A percentile compares a stretch with the other conserved stretches of the same genome.
Evolutionary conservation across 2,113 vertebrate species (phyloP).

Genomic region (Nothobranchius furzeri): DNA sequence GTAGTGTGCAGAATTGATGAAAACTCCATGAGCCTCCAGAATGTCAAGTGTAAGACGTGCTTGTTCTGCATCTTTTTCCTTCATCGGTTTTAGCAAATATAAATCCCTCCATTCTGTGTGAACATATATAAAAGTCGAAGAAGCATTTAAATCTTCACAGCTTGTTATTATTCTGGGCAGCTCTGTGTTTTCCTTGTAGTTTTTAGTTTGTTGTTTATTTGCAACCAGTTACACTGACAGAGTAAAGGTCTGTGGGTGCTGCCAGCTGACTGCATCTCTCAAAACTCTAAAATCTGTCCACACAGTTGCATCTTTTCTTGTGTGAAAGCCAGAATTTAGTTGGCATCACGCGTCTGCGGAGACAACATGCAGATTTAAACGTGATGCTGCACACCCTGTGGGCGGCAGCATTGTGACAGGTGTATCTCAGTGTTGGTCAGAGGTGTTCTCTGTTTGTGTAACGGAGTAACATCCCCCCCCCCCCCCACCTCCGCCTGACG

Average conservation of each 20-base stretch:
- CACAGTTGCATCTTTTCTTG: neutral
- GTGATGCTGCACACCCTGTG: slow-evolving; percentile 20
- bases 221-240: neutral
- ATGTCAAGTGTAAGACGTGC: slow-evolving; percentile 3
- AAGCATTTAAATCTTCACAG: neutral
- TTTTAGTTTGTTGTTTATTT: slow-evolving; percentile 2
- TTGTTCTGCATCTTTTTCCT: neutral
- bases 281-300: neutral
- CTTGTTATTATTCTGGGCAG: neutral
- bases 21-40: neutral
- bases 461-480: slow-evolving; percentile 19
- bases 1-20: neutral
- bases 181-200: too few relatives aligned
- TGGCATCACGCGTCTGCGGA: neutral
- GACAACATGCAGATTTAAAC: slow-evolving; percentile 14
- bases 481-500: neutral
- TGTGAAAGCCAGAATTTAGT: slow-evolving; percentile 4
- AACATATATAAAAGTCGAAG: neutral
- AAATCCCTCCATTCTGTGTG: neutral
- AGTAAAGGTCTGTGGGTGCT: neutral
- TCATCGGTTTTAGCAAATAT: neutral
- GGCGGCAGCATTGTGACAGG: slow-evolving; percentile 28
- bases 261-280: slow-evolving; percentile 14
- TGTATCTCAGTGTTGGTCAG: slow-evolving; percentile 29
- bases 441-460: neutral